Evolutionary conservation across 64 coral and sea anemone species (phyloP).

Genomic region (Porites australiensis): DNA sequence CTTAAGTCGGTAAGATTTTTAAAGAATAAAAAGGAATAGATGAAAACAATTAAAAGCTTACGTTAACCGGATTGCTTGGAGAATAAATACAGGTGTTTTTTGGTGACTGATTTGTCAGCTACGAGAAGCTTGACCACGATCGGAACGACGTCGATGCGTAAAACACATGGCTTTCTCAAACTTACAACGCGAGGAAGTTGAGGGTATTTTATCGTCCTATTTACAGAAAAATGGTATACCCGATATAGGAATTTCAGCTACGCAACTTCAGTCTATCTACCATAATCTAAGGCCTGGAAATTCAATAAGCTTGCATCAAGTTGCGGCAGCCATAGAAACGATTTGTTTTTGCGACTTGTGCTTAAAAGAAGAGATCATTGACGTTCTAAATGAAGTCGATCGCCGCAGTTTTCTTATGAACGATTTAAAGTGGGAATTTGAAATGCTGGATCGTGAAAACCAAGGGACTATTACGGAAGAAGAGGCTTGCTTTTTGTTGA

Average conservation of each 20-base stretch:
- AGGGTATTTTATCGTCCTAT: constrained; percentile 1
- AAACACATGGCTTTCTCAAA: constrained; percentile 23
- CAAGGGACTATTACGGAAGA: constrained; percentile 35
- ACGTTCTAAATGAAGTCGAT: constrained; percentile 63
- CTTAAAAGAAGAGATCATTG: constrained; percentile 53
- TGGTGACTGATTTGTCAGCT: not conserved
- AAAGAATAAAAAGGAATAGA: not conserved
- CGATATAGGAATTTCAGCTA: constrained; percentile 17
- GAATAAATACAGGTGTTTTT: constrained; percentile 55
- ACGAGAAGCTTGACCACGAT: not conserved
- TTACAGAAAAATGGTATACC: not conserved
- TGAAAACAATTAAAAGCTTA: not conserved
- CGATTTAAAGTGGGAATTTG: constrained; percentile 60
- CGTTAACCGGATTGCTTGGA: not conserved
- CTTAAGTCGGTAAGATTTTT: not conserved
- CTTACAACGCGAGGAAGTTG: not conserved
- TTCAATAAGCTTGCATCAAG: constrained; percentile 61
- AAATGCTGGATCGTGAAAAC: constrained; percentile 35
- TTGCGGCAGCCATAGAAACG: constrained; percentile 47
- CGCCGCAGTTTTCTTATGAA: constrained; percentile 58
- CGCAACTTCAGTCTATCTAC: constrained; percentile 46
- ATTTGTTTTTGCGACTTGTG: constrained; percentile 73
- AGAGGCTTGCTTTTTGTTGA: constrained; percentile 50
- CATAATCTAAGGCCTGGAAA: constrained; percentile 59
- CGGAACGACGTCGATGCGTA: not conserved